Base-by-base conservation (phyloP, 1,140 invertebrate species). In the Ladona fulva region DNA sequence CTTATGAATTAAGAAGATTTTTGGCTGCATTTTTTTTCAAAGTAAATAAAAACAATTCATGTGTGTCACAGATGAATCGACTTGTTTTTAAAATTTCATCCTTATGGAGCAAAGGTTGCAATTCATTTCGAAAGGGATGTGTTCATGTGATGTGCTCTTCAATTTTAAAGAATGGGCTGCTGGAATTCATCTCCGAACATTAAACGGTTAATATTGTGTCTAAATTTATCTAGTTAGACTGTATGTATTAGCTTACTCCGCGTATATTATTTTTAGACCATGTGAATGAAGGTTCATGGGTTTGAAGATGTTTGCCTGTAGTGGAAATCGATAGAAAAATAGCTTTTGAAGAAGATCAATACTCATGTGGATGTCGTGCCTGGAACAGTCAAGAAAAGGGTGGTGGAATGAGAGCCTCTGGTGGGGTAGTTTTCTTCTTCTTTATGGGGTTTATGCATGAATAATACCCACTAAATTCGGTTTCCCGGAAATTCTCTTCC, bases 261-360 rank as follows among this genome's bases (percentile, higher is more conserved):
- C 1, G 29, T 37, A 37, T 6, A 66, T 66, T 66, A 66, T 66
- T 66, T 22, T 12, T 22, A 66, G 52, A 66, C 8, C 8, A 37
- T 1, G 1, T 37, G 1, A 37, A 37, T 37, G 1, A 37, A 37
- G 29, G 29, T 37, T 37, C 29, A 37, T 37, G 29, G 29, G 8
- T 37, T 37, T 37, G 29, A 37, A 37, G 29, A 37, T 37, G 3
- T 5, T n/a, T 37, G 3, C 29, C 1, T 1, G 29, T 37, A 5
- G 29, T 66, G 12, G n/a, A 1, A 66, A 66, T 66, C 52, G n/a
- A 66, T 66, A 22, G n/a, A 66, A 66, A 66, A 37, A 37, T 37
- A 66, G 52, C 52, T 66, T 66, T 66, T 66, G 12, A 66, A 66
- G 52, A 66, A 66, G 52, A 66, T 66, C 52, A 66, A 66, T 66